Conservation (phyloP, 2,797 vertebrate species). For the Hephaestus fuliginosus region DNA sequence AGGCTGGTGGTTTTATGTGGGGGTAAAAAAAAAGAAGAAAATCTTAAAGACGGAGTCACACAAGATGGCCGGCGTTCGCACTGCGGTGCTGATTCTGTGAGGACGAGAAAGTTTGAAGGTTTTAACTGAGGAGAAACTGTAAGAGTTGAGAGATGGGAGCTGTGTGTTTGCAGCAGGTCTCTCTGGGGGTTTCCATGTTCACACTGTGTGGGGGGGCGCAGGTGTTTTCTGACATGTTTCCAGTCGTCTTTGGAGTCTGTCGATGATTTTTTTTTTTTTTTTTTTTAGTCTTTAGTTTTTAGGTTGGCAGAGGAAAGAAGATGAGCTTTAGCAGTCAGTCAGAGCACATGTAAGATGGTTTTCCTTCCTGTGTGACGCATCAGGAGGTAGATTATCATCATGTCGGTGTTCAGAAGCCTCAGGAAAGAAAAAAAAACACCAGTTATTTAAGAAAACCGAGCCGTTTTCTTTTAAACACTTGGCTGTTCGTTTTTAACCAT, state of each 20-base stretch:
- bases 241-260: neutral
- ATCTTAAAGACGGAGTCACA: neutral
- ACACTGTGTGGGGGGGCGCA: too few relatives aligned
- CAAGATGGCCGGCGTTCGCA: slow-evolving; percentile 15
- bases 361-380: slow-evolving; percentile 50
- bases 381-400: neutral
- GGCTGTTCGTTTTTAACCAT: neutral
- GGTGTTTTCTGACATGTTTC: slow-evolving; percentile 15
- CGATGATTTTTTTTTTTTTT: too few relatives aligned
- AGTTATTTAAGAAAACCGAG: neutral
- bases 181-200: too few relatives aligned
- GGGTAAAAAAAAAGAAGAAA: neutral
- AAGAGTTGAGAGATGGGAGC: neutral
- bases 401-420: neutral
- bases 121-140: too few relatives aligned
- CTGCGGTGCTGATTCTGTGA: neutral
- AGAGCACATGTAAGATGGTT: neutral
- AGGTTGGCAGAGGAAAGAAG: slow-evolving; percentile 19
- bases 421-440: slow-evolving; percentile 24
- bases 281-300: neutral
- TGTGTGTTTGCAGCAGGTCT: neutral
- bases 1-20: neutral
- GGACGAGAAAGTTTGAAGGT: too few relatives aligned
- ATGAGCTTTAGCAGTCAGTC: neutral
- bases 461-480: neutral